phyloP scores from a whole-genome alignment of 1,140 invertebrate species.

The Tigriopus japonicus region DNA sequence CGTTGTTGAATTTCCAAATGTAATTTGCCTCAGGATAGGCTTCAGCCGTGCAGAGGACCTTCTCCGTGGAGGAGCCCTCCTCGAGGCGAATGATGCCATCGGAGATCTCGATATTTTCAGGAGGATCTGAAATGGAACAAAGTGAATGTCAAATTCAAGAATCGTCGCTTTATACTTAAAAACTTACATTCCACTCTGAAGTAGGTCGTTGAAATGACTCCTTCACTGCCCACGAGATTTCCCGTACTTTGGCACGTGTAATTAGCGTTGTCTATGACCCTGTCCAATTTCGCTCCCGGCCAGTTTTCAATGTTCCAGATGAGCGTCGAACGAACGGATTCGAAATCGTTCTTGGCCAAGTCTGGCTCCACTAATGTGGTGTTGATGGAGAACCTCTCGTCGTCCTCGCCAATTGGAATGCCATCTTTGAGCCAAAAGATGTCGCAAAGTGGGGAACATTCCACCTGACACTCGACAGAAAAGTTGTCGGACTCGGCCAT shows the following conservation, averaged over 20 bases:
- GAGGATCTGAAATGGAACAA: constrained; percentile 44
- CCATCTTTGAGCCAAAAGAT: constrained; percentile 52
- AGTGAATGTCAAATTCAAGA: background rate
- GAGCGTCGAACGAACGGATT: constrained; percentile 61
- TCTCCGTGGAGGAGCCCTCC: constrained; percentile 50
- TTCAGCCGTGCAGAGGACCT: constrained; percentile 51
- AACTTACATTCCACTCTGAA: constrained; percentile 52
- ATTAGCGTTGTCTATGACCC: constrained; percentile 50
- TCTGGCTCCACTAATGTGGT: constrained; percentile 43
- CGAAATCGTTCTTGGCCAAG: constrained; percentile 50
- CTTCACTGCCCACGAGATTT: constrained; percentile 45
- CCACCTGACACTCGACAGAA: constrained; percentile 61
- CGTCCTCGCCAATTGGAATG: constrained; percentile 15
- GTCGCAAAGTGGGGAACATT: constrained; percentile 63
- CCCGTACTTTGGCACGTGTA: constrained; percentile 59
- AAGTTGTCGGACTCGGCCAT: constrained; percentile 50
- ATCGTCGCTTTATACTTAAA: background rate
- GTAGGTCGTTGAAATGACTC: constrained; percentile 52
- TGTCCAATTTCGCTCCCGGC: constrained; percentile 51
- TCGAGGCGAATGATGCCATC: constrained; percentile 46
- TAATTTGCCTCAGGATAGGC: constrained; percentile 48
- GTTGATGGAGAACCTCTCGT: constrained; percentile 28
- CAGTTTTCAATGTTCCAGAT: constrained; percentile 62
- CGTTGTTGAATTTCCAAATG: constrained; percentile 33
- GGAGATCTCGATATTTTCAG: constrained; percentile 57